Evolutionary conservation across 92 coral and sea anemone genomes (phyloP), one percentile per base, ranked within the genome.

Genomic region (Scolanthus callimorphus): DNA sequence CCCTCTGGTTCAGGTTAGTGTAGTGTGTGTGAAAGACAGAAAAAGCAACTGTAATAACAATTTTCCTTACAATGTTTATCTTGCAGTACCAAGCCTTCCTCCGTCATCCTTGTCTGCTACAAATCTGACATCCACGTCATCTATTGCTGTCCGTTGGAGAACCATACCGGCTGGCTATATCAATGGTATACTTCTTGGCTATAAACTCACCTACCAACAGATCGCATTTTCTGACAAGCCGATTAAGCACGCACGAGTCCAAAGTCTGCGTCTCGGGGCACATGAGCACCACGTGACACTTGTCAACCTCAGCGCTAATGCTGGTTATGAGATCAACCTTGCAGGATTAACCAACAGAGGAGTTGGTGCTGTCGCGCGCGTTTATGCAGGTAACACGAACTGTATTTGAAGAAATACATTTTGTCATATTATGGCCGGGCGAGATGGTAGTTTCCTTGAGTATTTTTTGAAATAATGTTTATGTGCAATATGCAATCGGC

Each of bases 111-210:
- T 75, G 2, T 39, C 44, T n/a, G 69, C 58, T 1, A 31, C 38
- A 11, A 85, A 74, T 46, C 29, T 81, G 28, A 74, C 87, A 1
- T 71, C 87, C 0, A 71, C 81, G 28, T 66, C 92, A 1, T 47
- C 57, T 8, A 43, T 67, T 8, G 15, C 57, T 11, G 44, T 85
- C 11, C 41, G 41, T 20, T 85, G 92, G 92, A 50, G 52, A 20
- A 71, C 83, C 27, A 52, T 85, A 3, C 85, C 64, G 13, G 50
- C 20, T 21, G 55, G 41, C 9, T 59, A 85, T 27, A 34, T 74
- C 43, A 76, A 85, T 52, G 87, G 92, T 19, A 20, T 39, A 38
- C 41, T 80, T 27, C 57, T 31, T 24, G 83, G 81, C 17, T 85
- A 85, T 37, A 55, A 52, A 39, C 51, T 85, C 0, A 34, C 21